Conservation (phyloP, 2,113 vertebrate genomes). For the Neodon shergylaensis region DNA sequence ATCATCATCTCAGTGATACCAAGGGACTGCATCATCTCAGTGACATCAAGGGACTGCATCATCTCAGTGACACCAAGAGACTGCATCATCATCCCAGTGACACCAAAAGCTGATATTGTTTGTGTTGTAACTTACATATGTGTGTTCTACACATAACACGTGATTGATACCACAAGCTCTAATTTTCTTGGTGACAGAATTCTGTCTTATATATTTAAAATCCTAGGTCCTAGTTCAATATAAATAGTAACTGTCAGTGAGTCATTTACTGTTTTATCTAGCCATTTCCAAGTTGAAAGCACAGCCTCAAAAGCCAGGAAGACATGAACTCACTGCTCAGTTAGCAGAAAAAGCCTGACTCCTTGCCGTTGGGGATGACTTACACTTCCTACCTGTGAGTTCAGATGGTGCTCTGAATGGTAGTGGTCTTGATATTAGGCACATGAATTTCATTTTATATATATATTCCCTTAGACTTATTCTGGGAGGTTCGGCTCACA, state of each 20-base stretch:
- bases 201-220: background rate
- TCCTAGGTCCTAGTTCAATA: background rate
- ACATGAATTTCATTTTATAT: background rate
- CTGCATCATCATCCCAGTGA: background rate
- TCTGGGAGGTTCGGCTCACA: background rate
- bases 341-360: constrained; percentile 1
- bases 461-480: background rate
- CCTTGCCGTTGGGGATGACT: background rate
- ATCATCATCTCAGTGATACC: no score
- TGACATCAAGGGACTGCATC: no score
- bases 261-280: background rate
- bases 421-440: background rate
- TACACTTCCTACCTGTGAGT: background rate
- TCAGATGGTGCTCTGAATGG: background rate
- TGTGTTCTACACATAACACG: background rate
- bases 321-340: constrained; percentile 23
- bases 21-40: no score
- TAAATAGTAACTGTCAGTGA: constrained; percentile 7
- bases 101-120: background rate
- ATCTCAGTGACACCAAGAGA: no score
- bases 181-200: background rate
- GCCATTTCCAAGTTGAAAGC: constrained; percentile 43
- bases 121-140: background rate
- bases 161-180: background rate
- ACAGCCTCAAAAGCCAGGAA: background rate